phyloP scores from a whole-genome alignment of 2,888 invertebrate species.

The Isotomurus palustris region DNA sequence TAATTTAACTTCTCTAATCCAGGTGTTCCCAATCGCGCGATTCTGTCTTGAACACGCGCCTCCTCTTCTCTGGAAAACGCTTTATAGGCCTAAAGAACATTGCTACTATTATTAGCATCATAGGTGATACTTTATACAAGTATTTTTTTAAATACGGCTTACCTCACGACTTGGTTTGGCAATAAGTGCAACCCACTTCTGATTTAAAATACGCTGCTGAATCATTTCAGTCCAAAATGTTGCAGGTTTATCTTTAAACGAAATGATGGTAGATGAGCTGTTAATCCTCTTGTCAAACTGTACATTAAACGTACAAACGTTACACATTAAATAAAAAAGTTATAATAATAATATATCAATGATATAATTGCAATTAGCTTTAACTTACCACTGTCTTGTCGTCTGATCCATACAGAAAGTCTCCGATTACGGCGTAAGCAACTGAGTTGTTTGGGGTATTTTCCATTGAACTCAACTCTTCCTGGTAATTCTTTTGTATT shows the following conservation, averaged over 20 bases:
- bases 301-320: background rate
- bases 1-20: constrained; percentile 64
- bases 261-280: constrained; percentile 33
- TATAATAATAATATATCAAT: background rate
- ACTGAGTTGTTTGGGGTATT: constrained; percentile 70
- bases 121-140: background rate
- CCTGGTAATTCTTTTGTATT: constrained; percentile 65
- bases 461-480: constrained; percentile 67
- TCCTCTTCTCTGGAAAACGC: constrained; percentile 70
- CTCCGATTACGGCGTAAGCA: constrained; percentile 72
- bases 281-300: constrained; percentile 40
- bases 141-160: background rate
- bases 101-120: background rate
- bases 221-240: constrained; percentile 40
- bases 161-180: constrained; percentile 37
- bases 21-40: constrained; percentile 59
- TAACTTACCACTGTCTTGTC: constrained; percentile 60
- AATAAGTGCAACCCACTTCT: constrained; percentile 39
- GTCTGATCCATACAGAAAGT: constrained; percentile 73
- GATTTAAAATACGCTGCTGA: constrained; percentile 29
- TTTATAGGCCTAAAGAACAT: constrained; percentile 54
- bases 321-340: background rate
- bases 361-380: background rate
- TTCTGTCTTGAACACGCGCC: constrained; percentile 63
- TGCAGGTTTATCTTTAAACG: constrained; percentile 29